A percentile compares a stretch with the other conserved stretches of the same genome.
These are phyloP conservation scores for Psilopogon haemacephalus DNA, from an alignment of 2,113 vertebrate species.

Conservation along the genomic window DNA sequence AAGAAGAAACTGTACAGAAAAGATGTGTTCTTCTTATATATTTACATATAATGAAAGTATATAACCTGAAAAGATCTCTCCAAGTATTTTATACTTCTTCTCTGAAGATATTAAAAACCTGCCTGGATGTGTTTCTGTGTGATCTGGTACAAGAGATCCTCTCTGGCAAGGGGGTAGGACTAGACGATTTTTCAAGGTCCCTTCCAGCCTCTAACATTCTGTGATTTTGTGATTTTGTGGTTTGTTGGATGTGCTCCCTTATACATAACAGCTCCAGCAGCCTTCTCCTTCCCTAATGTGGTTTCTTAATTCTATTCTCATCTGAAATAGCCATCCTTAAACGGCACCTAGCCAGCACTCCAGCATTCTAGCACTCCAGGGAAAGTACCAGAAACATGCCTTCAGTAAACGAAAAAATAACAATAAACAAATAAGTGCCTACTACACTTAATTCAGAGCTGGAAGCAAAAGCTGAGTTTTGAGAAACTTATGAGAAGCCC, in stretches of 20 bases:
- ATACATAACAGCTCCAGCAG: background rate
- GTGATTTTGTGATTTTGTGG: no score
- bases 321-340: background rate
- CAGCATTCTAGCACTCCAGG: background rate
- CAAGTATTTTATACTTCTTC: no score
- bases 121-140: no score
- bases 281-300: background rate
- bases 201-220: no score
- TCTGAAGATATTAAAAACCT: no score
- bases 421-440: background rate
- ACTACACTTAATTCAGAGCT: background rate
- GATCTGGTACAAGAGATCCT: no score
- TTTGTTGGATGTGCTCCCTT: background rate
- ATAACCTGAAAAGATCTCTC: background rate
- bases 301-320: background rate
- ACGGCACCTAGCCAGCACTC: background rate
- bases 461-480: background rate
- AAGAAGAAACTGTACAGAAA: background rate
- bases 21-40: background rate
- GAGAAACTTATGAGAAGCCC: background rate
- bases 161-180: no score
- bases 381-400: background rate
- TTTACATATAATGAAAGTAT: background rate
- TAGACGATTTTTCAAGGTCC: no score
- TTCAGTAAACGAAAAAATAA: background rate